Evolutionary conservation across 2,888 invertebrate species (phyloP).

Genomic region (Synanthedon myopaeformis): DNA sequence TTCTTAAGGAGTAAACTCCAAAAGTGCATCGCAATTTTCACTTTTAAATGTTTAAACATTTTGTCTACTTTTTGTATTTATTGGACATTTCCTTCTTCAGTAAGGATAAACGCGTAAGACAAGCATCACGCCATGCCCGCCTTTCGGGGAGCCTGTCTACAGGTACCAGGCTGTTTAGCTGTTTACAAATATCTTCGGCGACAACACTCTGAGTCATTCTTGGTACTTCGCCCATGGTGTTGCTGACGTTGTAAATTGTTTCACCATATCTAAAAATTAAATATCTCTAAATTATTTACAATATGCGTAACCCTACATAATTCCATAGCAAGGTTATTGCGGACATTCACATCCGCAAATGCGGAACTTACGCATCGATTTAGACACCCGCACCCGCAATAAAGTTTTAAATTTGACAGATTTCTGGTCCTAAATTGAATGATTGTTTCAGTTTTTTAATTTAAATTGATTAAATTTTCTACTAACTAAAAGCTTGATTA

Average conservation of each 20-base stretch:
- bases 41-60: too few species aligned
- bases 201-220: slow-evolving; percentile 74
- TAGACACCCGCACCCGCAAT: too few species aligned
- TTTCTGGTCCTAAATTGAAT: too few species aligned
- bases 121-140: slow-evolving; percentile 85
- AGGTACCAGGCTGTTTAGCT: slow-evolving; percentile 80
- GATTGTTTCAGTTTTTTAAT: too few species aligned
- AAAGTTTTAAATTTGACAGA: too few species aligned
- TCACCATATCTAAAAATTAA: slow-evolving; percentile 57
- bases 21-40: too few species aligned
- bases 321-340: background rate
- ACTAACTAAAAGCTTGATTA: too few species aligned
- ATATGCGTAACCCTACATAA: background rate
- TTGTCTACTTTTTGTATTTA: slow-evolving; percentile 26
- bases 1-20: too few species aligned
- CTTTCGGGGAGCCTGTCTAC: slow-evolving; percentile 79
- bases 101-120: slow-evolving; percentile 82
- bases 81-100: slow-evolving; percentile 80
- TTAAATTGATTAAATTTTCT: too few species aligned
- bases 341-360: background rate
- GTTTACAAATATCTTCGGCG: slow-evolving; percentile 76
- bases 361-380: too few species aligned
- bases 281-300: background rate
- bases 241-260: slow-evolving; percentile 72
- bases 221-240: slow-evolving; percentile 81